phyloP scores from a whole-genome alignment of 2,888 invertebrate species.

The Esperia sulphurella region DNA sequence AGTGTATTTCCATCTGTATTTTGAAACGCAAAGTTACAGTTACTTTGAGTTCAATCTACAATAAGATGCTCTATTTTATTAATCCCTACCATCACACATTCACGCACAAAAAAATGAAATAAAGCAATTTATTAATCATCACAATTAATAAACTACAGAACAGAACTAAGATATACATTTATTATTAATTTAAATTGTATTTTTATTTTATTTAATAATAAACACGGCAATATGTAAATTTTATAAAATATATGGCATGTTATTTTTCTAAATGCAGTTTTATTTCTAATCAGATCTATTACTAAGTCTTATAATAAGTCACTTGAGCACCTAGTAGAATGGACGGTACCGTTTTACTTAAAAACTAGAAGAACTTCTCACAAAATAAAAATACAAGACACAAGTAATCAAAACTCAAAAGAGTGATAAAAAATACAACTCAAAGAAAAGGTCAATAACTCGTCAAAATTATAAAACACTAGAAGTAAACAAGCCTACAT shows the following conservation, averaged over 20 bases:
- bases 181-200: constrained; percentile 28
- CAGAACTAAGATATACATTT: constrained; percentile 21
- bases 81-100: constrained; percentile 27
- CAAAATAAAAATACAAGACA: too few species aligned
- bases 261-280: constrained; percentile 61
- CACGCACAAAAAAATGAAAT: constrained; percentile 56
- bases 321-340: constrained; percentile 39
- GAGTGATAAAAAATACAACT: not conserved
- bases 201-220: constrained; percentile 51
- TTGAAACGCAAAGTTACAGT: constrained; percentile 22
- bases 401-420: too few species aligned
- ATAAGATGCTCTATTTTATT: constrained; percentile 53
- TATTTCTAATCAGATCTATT: constrained; percentile 29
- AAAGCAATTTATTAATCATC: constrained; percentile 47
- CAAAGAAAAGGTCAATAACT: not conserved
- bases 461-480: not conserved
- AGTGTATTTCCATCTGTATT: constrained; percentile 11
- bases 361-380: constrained; percentile 8
- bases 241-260: constrained; percentile 77
- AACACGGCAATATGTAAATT: constrained; percentile 59
- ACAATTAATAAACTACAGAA: constrained; percentile 12
- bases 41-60: constrained; percentile 26
- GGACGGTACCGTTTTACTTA: constrained; percentile 28
- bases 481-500: not conserved
- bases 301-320: constrained; percentile 11